Evolutionary conservation across 2,888 invertebrate genomes (phyloP), one percentile per base, ranked within the genome.

Genomic region (Patella depressa): DNA sequence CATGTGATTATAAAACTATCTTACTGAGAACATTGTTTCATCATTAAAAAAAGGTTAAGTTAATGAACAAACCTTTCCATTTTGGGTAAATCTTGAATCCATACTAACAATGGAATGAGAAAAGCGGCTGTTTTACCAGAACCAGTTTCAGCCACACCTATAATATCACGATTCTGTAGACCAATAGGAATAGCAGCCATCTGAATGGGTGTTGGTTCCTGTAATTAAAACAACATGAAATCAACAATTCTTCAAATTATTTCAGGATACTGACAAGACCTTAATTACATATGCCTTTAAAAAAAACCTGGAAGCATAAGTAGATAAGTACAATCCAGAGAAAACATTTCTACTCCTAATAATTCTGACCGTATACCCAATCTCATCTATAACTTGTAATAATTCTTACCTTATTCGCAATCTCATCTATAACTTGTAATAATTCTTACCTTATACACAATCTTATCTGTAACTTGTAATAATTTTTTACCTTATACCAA

Each of bases 111-210:
- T 0, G 99, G 99, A 90, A 99, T 97, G 9, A 99, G 94, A 92
- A 99, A 99, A 7, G 99, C 99, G 69, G 98, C 93, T 0, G 99
- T 99, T 94, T 99, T 99, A 92, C 99, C 99, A 72, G 97, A 97
- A 89, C 99, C 99, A 80, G 99, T 99, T 93, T 99, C 99, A 71
- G 99, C 99, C 19, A 99, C 98, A 91, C 99, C 99, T 89, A 99
- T 99, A 85, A 99, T 98, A 90, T 99, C 94, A 54, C 93, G 90
- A 87, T 93, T 94, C 88, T 93, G 93, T 57, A 93, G 88, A 75
- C 99, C 99, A 91, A 99, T 99, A 0, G 99, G 99, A 90, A 99
- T 99, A 77, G 99, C 99, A 92, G 99, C 99, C 80, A 99, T 93
- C 92, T 99, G 99, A 93, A 99, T 99, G 3, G 99, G 99, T 0